phyloP scores from a whole-genome alignment of 2,113 vertebrate species.

The Calcarius ornatus region DNA sequence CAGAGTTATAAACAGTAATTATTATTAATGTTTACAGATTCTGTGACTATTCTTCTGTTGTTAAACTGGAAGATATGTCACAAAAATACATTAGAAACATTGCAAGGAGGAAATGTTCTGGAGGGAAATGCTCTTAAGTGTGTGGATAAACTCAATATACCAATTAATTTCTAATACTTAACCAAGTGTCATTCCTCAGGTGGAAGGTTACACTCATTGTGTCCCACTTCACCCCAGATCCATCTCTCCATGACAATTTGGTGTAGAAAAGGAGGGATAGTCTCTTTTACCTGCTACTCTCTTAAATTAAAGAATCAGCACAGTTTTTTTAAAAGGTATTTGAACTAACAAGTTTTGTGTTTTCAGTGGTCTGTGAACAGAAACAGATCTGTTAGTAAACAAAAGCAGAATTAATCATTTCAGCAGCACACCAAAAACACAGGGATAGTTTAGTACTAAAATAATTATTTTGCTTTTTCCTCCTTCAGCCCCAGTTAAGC shows the following conservation, averaged over 20 bases:
- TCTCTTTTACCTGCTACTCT: background rate
- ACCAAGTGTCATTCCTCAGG: background rate
- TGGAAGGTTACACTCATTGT: background rate
- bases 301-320: background rate
- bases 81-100: background rate
- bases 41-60: background rate
- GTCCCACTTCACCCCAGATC: background rate
- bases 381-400: background rate
- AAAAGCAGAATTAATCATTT: background rate
- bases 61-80: background rate
- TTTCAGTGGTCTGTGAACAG: background rate
- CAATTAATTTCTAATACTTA: conserved; percentile 43
- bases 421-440: background rate
- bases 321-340: background rate
- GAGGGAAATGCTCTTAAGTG: background rate
- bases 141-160: background rate
- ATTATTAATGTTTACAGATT: background rate
- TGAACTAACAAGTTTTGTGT: background rate
- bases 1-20: background rate
- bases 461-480: background rate
- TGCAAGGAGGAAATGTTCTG: background rate
- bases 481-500: background rate
- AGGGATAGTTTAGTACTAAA: background rate
- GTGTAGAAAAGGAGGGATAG: background rate
- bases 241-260: background rate